Evolutionary conservation across 2,888 invertebrate genomes (phyloP).

Genomic region (Melangyna quadrimaculata): DNA sequence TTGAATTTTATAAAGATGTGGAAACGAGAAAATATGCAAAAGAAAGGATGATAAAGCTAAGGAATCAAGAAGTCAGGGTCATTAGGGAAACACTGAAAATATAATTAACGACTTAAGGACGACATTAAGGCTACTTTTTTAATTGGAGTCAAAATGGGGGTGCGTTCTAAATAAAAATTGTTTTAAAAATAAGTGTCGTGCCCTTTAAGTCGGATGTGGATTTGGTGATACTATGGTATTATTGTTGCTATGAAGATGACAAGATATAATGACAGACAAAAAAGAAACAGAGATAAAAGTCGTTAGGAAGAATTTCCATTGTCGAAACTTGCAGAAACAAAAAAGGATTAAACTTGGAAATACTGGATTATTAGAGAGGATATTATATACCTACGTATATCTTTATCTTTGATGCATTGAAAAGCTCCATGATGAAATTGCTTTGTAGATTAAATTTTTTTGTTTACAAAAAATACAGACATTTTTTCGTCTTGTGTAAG

Average conservation of each 20-base stretch:
- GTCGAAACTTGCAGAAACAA: not conserved
- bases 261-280: not conserved
- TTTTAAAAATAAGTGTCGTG: slow-evolving; percentile 28
- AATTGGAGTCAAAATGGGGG: slow-evolving; percentile 37
- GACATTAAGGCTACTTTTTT: slow-evolving; percentile 40
- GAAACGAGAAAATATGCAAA: not conserved
- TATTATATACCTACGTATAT: no score
- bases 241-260: not conserved
- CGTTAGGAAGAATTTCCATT: not conserved
- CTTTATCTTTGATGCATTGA: not conserved
- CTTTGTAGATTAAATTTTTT: no score
- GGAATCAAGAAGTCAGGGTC: slow-evolving; percentile 46
- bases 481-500: no score
- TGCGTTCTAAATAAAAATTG: slow-evolving; percentile 15
- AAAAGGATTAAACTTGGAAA: not conserved
- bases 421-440: not conserved
- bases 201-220: slow-evolving; percentile 1
- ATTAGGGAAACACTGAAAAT: slow-evolving; percentile 61
- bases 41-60: not conserved
- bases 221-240: not conserved
- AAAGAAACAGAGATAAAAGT: not conserved
- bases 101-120: slow-evolving; percentile 59
- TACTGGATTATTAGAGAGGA: not conserved
- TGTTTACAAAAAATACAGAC: no score
- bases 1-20: slow-evolving; percentile 7